These are phyloP conservation scores for Acronicta aceris DNA, from an alignment of 2,888 invertebrate species.

Conservation along the genomic window DNA sequence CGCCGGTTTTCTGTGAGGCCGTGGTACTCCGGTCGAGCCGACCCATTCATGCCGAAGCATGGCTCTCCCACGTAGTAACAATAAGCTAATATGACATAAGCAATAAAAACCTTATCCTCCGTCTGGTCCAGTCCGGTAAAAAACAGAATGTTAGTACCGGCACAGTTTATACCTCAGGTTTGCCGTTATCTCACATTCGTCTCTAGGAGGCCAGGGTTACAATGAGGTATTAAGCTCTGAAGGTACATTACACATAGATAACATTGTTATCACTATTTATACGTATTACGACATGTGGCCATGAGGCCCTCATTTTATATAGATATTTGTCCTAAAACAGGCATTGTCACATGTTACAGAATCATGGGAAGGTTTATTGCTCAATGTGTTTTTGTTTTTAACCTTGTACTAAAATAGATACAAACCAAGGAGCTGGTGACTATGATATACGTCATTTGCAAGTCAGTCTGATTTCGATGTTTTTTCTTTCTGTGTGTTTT, in stretches of 20 bases:
- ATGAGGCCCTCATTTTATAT: conserved; percentile 39
- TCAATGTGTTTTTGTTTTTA: background rate
- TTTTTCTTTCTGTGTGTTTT: too few relatives aligned
- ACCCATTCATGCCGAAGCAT: too few relatives aligned
- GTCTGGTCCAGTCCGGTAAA: too few relatives aligned
- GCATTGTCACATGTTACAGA: background rate
- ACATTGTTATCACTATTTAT: conserved; percentile 28
- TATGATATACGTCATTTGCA: too few relatives aligned
- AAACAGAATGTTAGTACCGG: too few relatives aligned
- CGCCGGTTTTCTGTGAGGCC: too few relatives aligned
- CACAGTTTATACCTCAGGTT: background rate
- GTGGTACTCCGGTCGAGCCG: too few relatives aligned
- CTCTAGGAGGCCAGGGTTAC: conserved; percentile 29
- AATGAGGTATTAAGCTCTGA: background rate
- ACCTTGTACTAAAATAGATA: background rate
- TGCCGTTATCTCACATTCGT: conserved; percentile 6
- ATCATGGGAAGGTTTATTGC: conserved; percentile 19
- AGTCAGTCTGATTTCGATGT: too few relatives aligned
- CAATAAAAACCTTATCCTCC: too few relatives aligned
- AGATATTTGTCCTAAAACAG: background rate
- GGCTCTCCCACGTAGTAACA: too few relatives aligned
- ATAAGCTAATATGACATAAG: too few relatives aligned
- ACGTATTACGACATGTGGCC: conserved; percentile 1
- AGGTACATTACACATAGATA: conserved; percentile 23
- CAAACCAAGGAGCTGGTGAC: too few relatives aligned